Base-by-base conservation (phyloP, 1,140 invertebrate genomes). In the Pseudoatta argentina region DNA sequence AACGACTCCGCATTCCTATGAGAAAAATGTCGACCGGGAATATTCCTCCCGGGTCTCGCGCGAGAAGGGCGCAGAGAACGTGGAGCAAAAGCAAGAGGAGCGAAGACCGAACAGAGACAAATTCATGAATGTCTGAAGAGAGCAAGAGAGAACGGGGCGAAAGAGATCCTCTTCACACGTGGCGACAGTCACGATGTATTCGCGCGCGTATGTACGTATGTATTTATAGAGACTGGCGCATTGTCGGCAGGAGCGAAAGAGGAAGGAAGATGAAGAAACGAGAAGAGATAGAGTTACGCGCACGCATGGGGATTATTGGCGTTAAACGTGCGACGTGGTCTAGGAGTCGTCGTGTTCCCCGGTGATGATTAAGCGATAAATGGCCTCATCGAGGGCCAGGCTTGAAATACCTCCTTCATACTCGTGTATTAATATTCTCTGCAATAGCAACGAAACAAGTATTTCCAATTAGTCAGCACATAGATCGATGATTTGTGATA, bases 181-280 rank as follows among this genome's bases (percentile, higher is more conserved):
- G 92, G 92, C 89, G 89, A 91, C 90, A 91, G 87, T 89, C 83
- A 86, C 89, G 89, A 88, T 83, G 78, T 86, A 88, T 89, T 90
- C 89, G 91, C 75, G 59, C 63, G 27, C 63, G 78, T 16, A 51
- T 51, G 14, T 39, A 86, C 91, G 88, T 89, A 93, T 88, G 88
- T 93, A 93, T 93, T 93, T 93, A 93, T 92, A 91, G 90, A 88
- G 90, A 81, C 89, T 87, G 82, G 88, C 83, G 86, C 79, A 91
- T 89, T 91, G 89, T 89, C 90, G 88, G 82, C 85, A 83, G 53
- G 71, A 87, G 72, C 87, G 76, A 69, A 72, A 77, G 34, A 82
- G 57, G 71, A 48, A 76, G 72, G 48, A 34, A 66, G 73, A 86
- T 14, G 67, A 57, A 85, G 73, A 72, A 53, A 53, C 48, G 59